Evolutionary conservation across 2,888 invertebrate species (phyloP), one percentile per base, ranked within the genome.

Genomic region (Allacma fusca): DNA sequence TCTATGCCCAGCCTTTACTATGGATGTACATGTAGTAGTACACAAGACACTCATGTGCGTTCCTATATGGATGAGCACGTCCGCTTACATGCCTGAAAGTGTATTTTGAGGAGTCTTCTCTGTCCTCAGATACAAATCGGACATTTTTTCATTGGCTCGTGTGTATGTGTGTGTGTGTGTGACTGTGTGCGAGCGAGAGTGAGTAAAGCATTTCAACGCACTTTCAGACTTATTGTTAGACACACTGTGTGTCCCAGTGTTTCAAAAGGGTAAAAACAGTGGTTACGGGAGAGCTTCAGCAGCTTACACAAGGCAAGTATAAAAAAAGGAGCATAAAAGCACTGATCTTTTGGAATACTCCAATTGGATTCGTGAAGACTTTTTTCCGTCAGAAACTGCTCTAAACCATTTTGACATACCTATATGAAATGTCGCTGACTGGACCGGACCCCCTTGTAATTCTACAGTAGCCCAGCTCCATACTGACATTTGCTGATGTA

Each of bases 101-200:
- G 50, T n/a, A 50, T 50, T 24, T 50, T n/a, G n/a, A n/a, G n/a
- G 50, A 70, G 44, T 70, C 12, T 23, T 67, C 70, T 50, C 50
- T 50, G 1, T 68, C 19, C 21, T n/a, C 21, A 21, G 12, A 21
- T 21, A 70, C 50, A 70, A 70, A 70, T 70, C 26, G 24, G 50
- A 21, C 43, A 23, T 50, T 50, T 50, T n/a, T 50, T 50, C 50
- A 50, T 1, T 50, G n/a, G 7, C 50, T 50, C 50, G 16, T n/a
- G n/a, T 16, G 50, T n/a, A n/a, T n/a, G n/a, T n/a, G n/a, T n/a
- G n/a, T n/a, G n/a, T n/a, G n/a, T n/a, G n/a, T n/a, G n/a, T n/a
- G n/a, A n/a, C n/a, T n/a, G n/a, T n/a, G n/a, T n/a, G n/a, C n/a
- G n/a, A n/a, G n/a, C n/a, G n/a, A n/a, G n/a, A n/a, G n/a, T 7